Percentiles rank a stretch among this genome's conserved stretches.
Conservation (phyloP, 2,113 vertebrate genomes). For the Brachyhypopomus occidentalis region DNA sequence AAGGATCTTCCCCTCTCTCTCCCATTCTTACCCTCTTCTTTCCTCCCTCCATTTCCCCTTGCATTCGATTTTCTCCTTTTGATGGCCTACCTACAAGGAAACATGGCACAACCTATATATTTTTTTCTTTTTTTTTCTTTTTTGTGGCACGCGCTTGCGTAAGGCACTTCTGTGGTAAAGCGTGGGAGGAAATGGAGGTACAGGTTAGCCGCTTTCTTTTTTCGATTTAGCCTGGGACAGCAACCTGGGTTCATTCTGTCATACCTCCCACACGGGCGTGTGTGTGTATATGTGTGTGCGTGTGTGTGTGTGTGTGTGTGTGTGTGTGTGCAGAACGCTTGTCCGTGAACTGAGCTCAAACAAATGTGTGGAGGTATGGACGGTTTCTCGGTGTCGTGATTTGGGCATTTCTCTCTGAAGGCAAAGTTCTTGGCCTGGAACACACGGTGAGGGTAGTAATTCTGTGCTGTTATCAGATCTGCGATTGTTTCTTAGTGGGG, state of each 20-base stretch:
- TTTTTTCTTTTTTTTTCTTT: conserved; percentile 49
- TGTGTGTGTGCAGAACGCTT: neutral
- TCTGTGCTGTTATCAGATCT: conserved; percentile 32
- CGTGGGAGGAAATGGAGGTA: conserved; percentile 48
- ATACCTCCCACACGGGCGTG: conserved; percentile 59
- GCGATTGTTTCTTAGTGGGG: conserved; percentile 13
- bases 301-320: conserved; percentile 14
- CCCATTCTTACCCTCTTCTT: conserved; percentile 16
- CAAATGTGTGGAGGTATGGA: neutral
- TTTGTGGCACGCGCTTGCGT: conserved; percentile 49
- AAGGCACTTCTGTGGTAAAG: conserved; percentile 56
- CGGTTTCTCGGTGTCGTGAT: conserved; percentile 11
- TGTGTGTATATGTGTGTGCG: conserved; percentile 48
- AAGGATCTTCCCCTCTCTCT: conserved; percentile 15
- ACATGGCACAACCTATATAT: conserved; percentile 52
- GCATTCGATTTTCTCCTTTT: conserved; percentile 22
- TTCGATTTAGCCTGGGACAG: conserved; percentile 67
- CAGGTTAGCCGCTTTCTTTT: conserved; percentile 23
- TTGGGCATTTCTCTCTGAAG: neutral
- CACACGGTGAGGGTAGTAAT: conserved; percentile 13
- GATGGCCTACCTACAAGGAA: conserved; percentile 45
- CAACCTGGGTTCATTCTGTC: conserved; percentile 65
- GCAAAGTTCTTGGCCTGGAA: conserved; percentile 14
- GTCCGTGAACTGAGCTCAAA: neutral
- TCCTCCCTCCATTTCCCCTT: conserved; percentile 21